Evolutionary conservation across 2,113 vertebrate species (phyloP), one percentile per base, ranked within the genome.

Genomic region (Eublepharis macularius): DNA sequence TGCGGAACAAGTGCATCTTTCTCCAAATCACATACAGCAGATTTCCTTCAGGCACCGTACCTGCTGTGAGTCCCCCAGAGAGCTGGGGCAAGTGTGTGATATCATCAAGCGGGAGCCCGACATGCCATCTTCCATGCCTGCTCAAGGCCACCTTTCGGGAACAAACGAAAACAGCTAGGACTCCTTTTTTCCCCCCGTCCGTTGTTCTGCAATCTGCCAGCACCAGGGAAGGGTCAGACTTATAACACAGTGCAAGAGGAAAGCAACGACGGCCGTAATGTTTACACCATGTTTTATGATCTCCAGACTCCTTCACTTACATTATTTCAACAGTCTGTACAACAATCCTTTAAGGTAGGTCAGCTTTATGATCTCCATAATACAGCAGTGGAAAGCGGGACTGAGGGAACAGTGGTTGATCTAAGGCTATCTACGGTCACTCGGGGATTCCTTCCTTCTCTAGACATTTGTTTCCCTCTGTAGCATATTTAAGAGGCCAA

Each of bases 1-100:
- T 98, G 90, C 98, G 96, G 92, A 98, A 97, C 86, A 97, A 95
- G 95, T 98, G 97, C 97, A 98, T 97, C 89, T 96, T 97, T 91
- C 85, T 91, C 84, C 95, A 83, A 32, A 95, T 92, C 93, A 92
- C 91, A 79, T 86, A 47, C n/a, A 94, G 82, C 51, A 93, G 82
- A 0, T 78, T 86, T 2, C 82, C 91, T 66, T 90, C 94, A 0
- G 85, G 82, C n/a, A 87, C 77, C 29, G 87, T 29, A 26, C 87
- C 92, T 0, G 80, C 92, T 0, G 80, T 85, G 17, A 92, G 80
- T 43, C 72, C 80, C 45, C 69, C 36, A 2, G 32, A 51, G 0
- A 77, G 14, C 21, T 79, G 29, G 2, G 77, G 66, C 12, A 41
- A 4, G 21, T n/a, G 36, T 13, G 39, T 13, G 6, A 10, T 1